phyloP scores from a whole-genome alignment of 2,113 vertebrate species.

The Ophthalmolycus amberensis region DNA sequence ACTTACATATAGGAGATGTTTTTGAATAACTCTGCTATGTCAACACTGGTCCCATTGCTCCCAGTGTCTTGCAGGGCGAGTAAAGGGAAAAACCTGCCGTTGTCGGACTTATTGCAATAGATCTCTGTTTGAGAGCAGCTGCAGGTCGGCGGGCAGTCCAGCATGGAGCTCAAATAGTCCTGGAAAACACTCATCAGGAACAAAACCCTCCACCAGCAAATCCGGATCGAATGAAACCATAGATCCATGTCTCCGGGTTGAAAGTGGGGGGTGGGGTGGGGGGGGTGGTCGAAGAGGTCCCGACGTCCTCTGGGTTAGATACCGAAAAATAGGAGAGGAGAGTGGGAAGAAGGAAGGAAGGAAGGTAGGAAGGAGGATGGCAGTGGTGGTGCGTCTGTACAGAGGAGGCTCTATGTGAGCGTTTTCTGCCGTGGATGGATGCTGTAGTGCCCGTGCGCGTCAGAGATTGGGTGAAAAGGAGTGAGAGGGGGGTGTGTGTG shows the following conservation, averaged over 20 bases:
- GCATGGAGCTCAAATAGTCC: conserved; percentile 94
- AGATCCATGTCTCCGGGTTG: conserved; percentile 80
- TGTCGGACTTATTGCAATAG: conserved; percentile 95
- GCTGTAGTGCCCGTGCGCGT: conserved; percentile 80
- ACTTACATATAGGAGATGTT: conserved; percentile 99
- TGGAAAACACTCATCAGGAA: conserved; percentile 92
- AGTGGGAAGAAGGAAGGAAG: conserved; percentile 55
- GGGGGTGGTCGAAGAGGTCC: conserved; percentile 62
- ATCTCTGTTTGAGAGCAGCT: conserved; percentile 95
- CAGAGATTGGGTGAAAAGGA: conserved; percentile 64
- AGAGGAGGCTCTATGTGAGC: conserved; percentile 80
- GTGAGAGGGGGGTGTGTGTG: background rate
- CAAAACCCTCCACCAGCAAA: conserved; percentile 95
- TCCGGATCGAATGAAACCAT: conserved; percentile 80
- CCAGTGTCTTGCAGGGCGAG: conserved; percentile 93
- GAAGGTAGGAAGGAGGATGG: conserved; percentile 66
- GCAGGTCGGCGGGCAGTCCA: conserved; percentile 98
- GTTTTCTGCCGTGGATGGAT: conserved; percentile 70
- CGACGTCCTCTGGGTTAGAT: conserved; percentile 71
- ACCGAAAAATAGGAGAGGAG: conserved; percentile 59
- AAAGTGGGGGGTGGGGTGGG: conserved; percentile 25
- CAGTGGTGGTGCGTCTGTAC: conserved; percentile 78
- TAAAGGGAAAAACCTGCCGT: conserved; percentile 95
- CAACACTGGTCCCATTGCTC: conserved; percentile 89
- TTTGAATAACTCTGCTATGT: conserved; percentile 95